Percentiles rank a stretch among this genome's conserved stretches.
These are phyloP conservation scores for Naja naja DNA, from an alignment of 2,113 vertebrate species.

Conservation along the genomic window DNA sequence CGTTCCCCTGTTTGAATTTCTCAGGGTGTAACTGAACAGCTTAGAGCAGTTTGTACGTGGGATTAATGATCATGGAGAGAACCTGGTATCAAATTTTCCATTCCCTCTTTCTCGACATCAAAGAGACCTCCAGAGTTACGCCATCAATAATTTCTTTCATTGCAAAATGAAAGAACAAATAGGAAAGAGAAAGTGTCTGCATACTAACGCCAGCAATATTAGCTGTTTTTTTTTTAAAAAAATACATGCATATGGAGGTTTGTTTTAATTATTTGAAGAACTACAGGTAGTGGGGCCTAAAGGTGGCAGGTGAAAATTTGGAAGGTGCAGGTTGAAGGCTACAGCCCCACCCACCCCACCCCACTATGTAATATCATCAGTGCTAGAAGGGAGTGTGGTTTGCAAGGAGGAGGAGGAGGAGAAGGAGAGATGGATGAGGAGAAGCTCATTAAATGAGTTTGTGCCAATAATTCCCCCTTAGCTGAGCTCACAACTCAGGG, in stretches of 20 bases:
- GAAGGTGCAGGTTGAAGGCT: background rate
- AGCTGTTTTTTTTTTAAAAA: background rate
- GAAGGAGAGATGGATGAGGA: too few relatives aligned
- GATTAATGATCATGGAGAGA: slow-evolving; percentile 21
- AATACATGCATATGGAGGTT: background rate
- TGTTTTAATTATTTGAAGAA: background rate
- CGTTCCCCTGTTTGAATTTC: slow-evolving; percentile 28
- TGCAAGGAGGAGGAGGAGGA: too few relatives aligned
- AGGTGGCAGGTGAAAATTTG: background rate
- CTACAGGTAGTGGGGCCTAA: background rate
- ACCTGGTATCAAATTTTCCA: background rate
- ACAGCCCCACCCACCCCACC: background rate
- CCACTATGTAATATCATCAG: too few relatives aligned
- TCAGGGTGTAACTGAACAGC: slow-evolving; percentile 33
- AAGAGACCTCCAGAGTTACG: background rate
- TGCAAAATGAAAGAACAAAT: background rate
- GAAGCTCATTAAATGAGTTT: background rate
- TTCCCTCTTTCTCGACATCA: background rate
- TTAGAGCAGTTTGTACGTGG: slow-evolving; percentile 50
- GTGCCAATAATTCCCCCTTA: background rate
- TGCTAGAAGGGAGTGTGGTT: too few relatives aligned
- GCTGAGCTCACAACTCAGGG: background rate
- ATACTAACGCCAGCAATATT: background rate
- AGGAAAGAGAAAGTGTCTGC: background rate
- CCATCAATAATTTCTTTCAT: background rate